Percentiles rank a stretch among this genome's conserved stretches.
phyloP scores from a whole-genome alignment of 2,113 vertebrate species.

The Nothocercus julius region DNA sequence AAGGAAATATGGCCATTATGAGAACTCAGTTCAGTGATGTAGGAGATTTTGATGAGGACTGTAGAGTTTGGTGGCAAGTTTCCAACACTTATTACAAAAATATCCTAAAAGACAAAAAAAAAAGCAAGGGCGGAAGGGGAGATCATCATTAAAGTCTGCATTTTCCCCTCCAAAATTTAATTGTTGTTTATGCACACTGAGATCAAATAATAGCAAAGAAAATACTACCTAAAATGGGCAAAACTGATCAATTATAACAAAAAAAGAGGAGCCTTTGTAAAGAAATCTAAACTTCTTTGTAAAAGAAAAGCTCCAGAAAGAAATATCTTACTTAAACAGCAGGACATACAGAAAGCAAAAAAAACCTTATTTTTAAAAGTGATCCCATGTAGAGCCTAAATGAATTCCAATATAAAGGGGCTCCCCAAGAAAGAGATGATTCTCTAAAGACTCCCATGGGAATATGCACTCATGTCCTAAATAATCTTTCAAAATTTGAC shows the following conservation, averaged over 20 bases:
- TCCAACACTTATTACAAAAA: constrained; percentile 90
- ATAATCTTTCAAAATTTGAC: background rate
- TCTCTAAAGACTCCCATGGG: background rate
- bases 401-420: background rate
- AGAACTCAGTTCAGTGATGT: constrained; percentile 83
- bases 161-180: background rate
- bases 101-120: constrained; percentile 73
- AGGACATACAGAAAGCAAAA: background rate
- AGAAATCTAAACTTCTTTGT: too few species aligned
- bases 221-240: background rate
- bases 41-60: constrained; percentile 89
- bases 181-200: background rate
- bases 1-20: constrained; percentile 73
- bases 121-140: background rate
- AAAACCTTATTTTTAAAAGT: background rate
- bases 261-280: too few species aligned
- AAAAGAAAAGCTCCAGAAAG: background rate
- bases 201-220: background rate
- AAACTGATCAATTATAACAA: background rate
- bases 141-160: background rate
- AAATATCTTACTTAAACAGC: background rate
- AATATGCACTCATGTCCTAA: background rate
- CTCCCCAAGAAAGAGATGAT: background rate
- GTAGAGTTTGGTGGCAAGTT: constrained; percentile 83
- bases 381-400: background rate